Evolutionary conservation across 2,888 invertebrate genomes (phyloP).

Genomic region (Nomada ferruginata): DNA sequence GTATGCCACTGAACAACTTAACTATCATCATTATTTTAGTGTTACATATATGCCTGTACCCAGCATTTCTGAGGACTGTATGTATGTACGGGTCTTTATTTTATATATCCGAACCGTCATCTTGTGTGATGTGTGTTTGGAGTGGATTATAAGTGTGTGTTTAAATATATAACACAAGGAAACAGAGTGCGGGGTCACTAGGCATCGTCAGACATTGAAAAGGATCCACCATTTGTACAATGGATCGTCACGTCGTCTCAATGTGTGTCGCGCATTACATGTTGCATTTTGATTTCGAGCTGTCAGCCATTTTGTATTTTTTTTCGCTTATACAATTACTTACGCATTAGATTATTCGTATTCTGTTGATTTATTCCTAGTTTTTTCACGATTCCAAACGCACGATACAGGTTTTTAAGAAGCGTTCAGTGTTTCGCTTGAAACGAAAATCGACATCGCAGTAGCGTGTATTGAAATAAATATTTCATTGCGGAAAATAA

Average conservation of each 20-base stretch:
- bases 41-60: constrained; percentile 62
- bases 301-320: constrained; percentile 73
- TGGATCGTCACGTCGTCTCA: constrained; percentile 53
- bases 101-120: constrained; percentile 43
- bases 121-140: constrained; percentile 50
- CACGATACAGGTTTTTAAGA: constrained; percentile 39
- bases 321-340: constrained; percentile 64
- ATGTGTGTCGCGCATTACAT: constrained; percentile 67
- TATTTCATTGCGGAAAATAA: constrained; percentile 23
- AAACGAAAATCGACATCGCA: constrained; percentile 47
- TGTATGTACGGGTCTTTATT: constrained; percentile 18
- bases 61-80: constrained; percentile 55
- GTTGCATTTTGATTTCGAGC: constrained; percentile 79
- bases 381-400: constrained; percentile 51
- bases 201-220: constrained; percentile 73
- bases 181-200: constrained; percentile 60
- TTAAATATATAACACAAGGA: constrained; percentile 39
- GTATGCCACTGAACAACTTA: neutral
- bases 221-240: constrained; percentile 56
- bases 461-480: constrained; percentile 37
- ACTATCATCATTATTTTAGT: neutral
- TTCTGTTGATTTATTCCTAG: constrained; percentile 52
- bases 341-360: constrained; percentile 35
- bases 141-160: constrained; percentile 30
- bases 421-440: constrained; percentile 35